Conservation (phyloP, 2,888 invertebrate genomes). For the Mesopsocus fuscifrons region DNA sequence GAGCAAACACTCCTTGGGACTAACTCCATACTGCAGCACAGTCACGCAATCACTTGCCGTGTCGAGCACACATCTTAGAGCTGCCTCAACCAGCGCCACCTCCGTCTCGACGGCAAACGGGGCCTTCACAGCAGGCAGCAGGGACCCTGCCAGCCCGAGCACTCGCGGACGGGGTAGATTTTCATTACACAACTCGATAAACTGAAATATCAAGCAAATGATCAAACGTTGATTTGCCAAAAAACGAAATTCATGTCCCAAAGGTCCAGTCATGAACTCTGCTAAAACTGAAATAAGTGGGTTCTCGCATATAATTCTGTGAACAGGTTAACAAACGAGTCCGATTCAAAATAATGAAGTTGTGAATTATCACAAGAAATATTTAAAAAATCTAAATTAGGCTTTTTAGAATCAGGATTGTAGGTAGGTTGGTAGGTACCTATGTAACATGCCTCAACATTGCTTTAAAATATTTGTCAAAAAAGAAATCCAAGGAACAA, state of each 20-base stretch:
- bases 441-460: no score
- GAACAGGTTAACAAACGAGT: no score
- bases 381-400: no score
- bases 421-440: no score
- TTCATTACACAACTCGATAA: background rate
- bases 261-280: constrained; percentile 23
- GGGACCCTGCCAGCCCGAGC: constrained; percentile 60
- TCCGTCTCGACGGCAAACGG: constrained; percentile 55
- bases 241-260: constrained; percentile 16
- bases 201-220: constrained; percentile 4
- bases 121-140: constrained; percentile 42
- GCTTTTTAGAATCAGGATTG: no score
- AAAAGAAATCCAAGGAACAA: no score
- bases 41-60: constrained; percentile 82
- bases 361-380: no score
- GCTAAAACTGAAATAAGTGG: constrained; percentile 17
- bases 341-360: no score
- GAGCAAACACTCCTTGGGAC: constrained; percentile 30
- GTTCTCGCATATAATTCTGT: constrained; percentile 27
- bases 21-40: constrained; percentile 44
- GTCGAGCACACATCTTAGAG: constrained; percentile 55
- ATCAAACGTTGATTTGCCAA: no score
- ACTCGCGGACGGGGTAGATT: constrained; percentile 37
- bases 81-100: constrained; percentile 55
- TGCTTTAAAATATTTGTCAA: no score